phyloP scores from a whole-genome alignment of 1,140 invertebrate species.

The Stegodyphus dumicola region DNA sequence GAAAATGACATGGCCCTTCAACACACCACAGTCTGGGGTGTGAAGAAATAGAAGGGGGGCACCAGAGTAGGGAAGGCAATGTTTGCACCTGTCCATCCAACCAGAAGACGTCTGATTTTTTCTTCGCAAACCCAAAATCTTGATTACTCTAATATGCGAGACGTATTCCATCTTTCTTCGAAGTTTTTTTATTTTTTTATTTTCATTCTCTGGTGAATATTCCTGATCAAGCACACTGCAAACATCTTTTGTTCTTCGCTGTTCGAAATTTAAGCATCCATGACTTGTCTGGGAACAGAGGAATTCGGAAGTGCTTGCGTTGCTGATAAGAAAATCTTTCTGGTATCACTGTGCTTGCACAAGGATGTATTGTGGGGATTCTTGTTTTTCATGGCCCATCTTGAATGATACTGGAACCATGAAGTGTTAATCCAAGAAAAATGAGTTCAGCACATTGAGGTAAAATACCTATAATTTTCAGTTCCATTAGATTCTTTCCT shows the following conservation, averaged over 20 bases:
- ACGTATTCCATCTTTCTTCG: background rate
- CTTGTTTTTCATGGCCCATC: no score
- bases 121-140: slow-evolving; percentile 15
- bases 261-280: background rate
- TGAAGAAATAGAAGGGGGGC: slow-evolving; percentile 9
- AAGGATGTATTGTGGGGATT: no score
- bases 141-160: slow-evolving; percentile 52
- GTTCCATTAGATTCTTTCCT: no score
- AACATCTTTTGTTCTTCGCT: background rate
- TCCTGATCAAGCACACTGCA: background rate
- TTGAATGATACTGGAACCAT: no score
- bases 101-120: slow-evolving; percentile 34
- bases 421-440: no score
- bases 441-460: no score
- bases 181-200: background rate
- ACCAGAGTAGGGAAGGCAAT: slow-evolving; percentile 15
- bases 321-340: no score
- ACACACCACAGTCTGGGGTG: background rate
- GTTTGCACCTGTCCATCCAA: slow-evolving; percentile 56
- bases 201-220: background rate
- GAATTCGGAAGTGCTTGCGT: no score
- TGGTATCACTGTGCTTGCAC: no score
- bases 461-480: no score
- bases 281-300: no score
- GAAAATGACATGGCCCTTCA: slow-evolving; percentile 39